Percentiles rank a stretch among this genome's conserved stretches.
These are phyloP conservation scores for Urechis unicinctus DNA, from an alignment of 2,888 invertebrate species.

Conservation along the genomic window DNA sequence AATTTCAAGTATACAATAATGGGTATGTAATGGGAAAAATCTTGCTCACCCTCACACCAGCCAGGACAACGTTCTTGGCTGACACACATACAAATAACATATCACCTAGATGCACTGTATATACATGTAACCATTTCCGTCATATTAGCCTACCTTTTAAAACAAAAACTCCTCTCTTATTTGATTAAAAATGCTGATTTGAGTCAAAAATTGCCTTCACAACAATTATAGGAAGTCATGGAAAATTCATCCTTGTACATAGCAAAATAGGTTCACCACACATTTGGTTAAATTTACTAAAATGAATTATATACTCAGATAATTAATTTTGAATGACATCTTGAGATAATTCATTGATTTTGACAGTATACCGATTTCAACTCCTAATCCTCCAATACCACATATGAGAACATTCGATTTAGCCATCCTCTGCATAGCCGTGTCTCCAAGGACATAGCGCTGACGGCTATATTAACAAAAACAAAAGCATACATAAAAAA, in stretches of 20 bases:
- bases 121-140: not conserved
- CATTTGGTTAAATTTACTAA: too few species aligned
- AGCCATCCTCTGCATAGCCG: constrained; percentile 49
- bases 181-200: not conserved
- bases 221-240: too few species aligned
- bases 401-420: constrained; percentile 41
- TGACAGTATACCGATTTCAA: constrained; percentile 44
- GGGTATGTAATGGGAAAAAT: not conserved
- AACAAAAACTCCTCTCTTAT: too few species aligned
- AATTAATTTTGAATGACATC: too few species aligned
- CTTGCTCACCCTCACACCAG: constrained; percentile 43
- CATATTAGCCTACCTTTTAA: too few species aligned
- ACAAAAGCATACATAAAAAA: constrained; percentile 6
- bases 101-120: not conserved
- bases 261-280: too few species aligned
- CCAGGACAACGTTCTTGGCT: constrained; percentile 48
- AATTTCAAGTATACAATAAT: not conserved
- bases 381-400: constrained; percentile 47
- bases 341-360: too few species aligned
- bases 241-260: too few species aligned
- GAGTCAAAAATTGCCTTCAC: not conserved
- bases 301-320: too few species aligned
- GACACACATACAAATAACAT: constrained; percentile 17
- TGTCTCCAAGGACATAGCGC: constrained; percentile 49
- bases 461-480: constrained; percentile 51